Evolutionary conservation across 2,888 invertebrate species (phyloP), one percentile per base, ranked within the genome.

Genomic region (Antitype chi): DNA sequence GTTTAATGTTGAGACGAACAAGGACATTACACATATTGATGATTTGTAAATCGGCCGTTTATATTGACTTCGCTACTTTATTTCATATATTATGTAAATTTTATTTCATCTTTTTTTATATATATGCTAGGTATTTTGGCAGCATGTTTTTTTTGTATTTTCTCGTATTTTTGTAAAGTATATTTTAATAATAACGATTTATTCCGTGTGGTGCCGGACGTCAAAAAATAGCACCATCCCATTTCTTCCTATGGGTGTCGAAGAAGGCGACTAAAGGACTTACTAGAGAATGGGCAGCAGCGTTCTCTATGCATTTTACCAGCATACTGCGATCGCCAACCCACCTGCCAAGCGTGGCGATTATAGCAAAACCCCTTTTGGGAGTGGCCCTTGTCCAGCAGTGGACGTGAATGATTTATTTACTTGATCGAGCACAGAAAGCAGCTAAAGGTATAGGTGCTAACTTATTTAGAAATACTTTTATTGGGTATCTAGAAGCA

Each of bases 11-110:
- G 52, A 66, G 67, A 68, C 63, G 17, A 82, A 82, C 49, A 83
- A 85, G 86, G 80, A 71, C 62, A 86, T 76, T 66, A 86, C 67
- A 78, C 74, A 63, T 55, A 64, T 86, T 73, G 67, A 85, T 87
- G 87, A 86, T 84, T 84, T 85, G 84, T 85, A 84, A 85, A 85
- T 87, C 55, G 85, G 7, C 49, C 63, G 32, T 75, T 85, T 75
- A 86, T 84, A 80, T 86, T 76, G 59, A 55, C 32, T 70, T 79
- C 7, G 85, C 85, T 86, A 84, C 84, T 80, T 85, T 77, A 80
- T 80, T 77, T 80, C 75, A 70, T 78, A 32, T 67, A 70, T 70
- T 76, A 73, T 78, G 74, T 78, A 66, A 78, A 76, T 74, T 71
- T 77, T 72, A 70, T 70, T 74, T 66, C 25, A 43, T 64, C 7